These are phyloP conservation scores for Lycophotia porphyrea DNA, from an alignment of 2,888 invertebrate species.

Conservation along the genomic window DNA sequence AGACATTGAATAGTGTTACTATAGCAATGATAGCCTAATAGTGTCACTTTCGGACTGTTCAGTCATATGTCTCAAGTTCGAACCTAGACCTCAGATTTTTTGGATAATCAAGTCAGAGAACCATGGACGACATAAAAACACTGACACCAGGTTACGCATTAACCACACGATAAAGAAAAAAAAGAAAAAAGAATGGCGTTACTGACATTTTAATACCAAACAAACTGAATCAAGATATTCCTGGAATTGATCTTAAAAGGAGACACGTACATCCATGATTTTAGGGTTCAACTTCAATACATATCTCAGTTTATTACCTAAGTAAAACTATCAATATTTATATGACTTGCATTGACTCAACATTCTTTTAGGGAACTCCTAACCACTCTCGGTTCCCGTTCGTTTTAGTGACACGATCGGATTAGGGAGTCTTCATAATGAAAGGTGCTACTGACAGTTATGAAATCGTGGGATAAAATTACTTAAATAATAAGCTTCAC, in stretches of 20 bases:
- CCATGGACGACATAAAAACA: too few relatives aligned
- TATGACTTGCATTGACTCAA: conserved; percentile 27
- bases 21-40: too few relatives aligned
- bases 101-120: too few relatives aligned
- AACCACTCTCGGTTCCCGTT: conserved; percentile 27
- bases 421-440: conserved; percentile 5
- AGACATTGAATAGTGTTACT: not conserved
- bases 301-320: conserved; percentile 39
- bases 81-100: too few relatives aligned
- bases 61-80: too few relatives aligned
- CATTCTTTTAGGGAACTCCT: conserved; percentile 26
- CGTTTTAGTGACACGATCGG: conserved; percentile 17
- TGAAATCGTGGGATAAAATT: not conserved
- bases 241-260: not conserved
- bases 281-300: conserved; percentile 37
- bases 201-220: not conserved
- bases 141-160: too few relatives aligned
- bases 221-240: not conserved
- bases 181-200: too few relatives aligned
- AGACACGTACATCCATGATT: conserved; percentile 1
- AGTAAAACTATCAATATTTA: conserved; percentile 36
- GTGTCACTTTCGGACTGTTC: too few relatives aligned
- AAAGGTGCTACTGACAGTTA: not conserved
- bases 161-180: too few relatives aligned
- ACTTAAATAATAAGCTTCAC: too few relatives aligned